Percentiles rank a stretch among this genome's conserved stretches.
These are phyloP conservation scores for Scolopax mira DNA, from an alignment of 2,113 vertebrate genomes.

Conservation along the genomic window DNA sequence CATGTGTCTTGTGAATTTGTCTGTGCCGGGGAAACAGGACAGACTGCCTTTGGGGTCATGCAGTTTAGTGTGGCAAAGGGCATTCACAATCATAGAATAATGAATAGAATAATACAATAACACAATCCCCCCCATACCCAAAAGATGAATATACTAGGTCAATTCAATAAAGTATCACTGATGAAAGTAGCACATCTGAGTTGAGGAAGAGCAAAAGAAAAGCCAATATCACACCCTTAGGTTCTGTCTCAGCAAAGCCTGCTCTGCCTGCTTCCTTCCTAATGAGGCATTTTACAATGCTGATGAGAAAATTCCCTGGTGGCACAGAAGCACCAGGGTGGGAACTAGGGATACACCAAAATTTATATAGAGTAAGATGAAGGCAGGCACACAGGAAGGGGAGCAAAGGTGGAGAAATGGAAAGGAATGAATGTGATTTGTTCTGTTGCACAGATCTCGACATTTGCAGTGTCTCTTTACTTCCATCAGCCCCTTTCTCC, in stretches of 20 bases:
- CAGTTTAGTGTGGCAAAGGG: background rate
- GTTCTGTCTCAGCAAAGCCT: slow-evolving; percentile 1
- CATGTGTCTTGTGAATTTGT: background rate
- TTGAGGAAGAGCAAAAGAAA: background rate
- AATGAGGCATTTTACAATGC: slow-evolving; percentile 13
- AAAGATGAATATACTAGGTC: background rate
- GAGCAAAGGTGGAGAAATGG: background rate
- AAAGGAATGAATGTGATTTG: background rate
- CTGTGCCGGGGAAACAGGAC: background rate
- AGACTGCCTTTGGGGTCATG: background rate
- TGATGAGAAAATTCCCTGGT: slow-evolving; percentile 15
- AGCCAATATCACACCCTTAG: background rate
- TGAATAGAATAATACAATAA: background rate
- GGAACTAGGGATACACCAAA: background rate
- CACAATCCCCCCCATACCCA: background rate
- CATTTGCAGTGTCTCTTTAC: background rate
- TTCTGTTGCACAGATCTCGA: background rate
- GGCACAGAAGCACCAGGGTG: background rate
- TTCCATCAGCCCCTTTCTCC: background rate
- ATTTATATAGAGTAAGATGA: background rate
- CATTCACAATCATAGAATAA: background rate
- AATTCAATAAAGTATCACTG: background rate
- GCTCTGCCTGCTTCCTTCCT: background rate
- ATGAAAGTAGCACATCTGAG: background rate
- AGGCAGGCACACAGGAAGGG: background rate